Evolutionary conservation across 53 echinoderm and acorn worm genomes (phyloP), one percentile per base, ranked within the genome.

Genomic region (Antedon mediterranea): DNA sequence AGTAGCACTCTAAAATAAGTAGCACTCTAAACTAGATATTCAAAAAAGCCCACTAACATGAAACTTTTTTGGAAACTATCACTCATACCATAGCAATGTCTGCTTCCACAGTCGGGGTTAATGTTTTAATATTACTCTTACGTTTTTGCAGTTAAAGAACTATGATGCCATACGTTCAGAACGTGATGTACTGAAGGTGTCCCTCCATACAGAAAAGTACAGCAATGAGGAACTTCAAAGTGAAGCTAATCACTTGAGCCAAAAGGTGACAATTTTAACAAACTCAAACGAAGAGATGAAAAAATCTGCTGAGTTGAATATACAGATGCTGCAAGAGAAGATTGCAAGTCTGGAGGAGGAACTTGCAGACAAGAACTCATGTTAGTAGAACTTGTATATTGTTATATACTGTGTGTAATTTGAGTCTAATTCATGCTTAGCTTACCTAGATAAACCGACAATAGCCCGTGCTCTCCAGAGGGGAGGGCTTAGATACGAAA

Each of bases 281-380:
- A 77, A 71, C 26, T 33, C 37, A 29, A 70, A 43, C 11, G 71
- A 77, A 8, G 83, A 77, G 43, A 30, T 77, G 72, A 34, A 29
- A 4, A 34, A 77, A 0, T 73, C 32, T 29, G 72, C 72, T 71
- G 71, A 72, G 72, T 72, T 41, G 6, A 77, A 72, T 20, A 80
- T 77, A 3, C 80, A 84, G 71, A 87, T 87, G 34, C 74, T 30
- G 57, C 80, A 77, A 37, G 88, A 87, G 43, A 84, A 84, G 80
- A 87, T 87, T 5, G 74, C 71, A 9, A 72, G 78, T 18, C 77
- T 87, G 0, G 88, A 87, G 32, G 84, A 80, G 29, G 75, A 87
- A 44, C 76, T 87, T 7, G 29, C 79, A 57, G 57, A 57, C 11
- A 57, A 57, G 20, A 57, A 57, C 23, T 57, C 20, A 57, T 11